These are phyloP conservation scores for Champsocephalus esox DNA, from an alignment of 2,797 vertebrate genomes.

Conservation along the genomic window DNA sequence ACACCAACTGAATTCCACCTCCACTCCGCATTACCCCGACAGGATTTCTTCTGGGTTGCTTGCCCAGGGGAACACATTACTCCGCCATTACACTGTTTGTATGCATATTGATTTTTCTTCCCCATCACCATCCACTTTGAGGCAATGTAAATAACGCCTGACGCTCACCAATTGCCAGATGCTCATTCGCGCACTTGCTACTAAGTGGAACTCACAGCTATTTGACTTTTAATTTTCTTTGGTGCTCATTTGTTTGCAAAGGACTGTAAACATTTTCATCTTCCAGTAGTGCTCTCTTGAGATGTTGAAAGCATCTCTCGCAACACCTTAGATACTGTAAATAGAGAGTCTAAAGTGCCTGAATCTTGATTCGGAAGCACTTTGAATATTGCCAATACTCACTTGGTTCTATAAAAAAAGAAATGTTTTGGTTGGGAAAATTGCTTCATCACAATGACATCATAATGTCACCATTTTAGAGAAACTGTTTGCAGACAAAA, in stretches of 20 bases:
- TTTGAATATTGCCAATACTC: constrained; percentile 47
- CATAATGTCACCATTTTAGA: too few relatives aligned
- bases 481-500: too few relatives aligned
- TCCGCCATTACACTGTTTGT: constrained; percentile 70
- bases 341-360: constrained; percentile 34
- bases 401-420: constrained; percentile 7
- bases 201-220: constrained; percentile 69
- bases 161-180: constrained; percentile 61
- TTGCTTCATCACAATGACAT: too few relatives aligned
- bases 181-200: constrained; percentile 52
- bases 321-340: constrained; percentile 56
- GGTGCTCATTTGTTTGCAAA: constrained; percentile 59
- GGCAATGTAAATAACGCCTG: constrained; percentile 74
- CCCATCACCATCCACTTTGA: constrained; percentile 66
- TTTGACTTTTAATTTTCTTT: constrained; percentile 74
- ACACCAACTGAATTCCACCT: constrained; percentile 33
- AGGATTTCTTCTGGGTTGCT: constrained; percentile 37
- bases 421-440: too few relatives aligned
- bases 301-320: constrained; percentile 44
- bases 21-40: constrained; percentile 45
- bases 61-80: constrained; percentile 65
- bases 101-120: constrained; percentile 71
- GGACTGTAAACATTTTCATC: constrained; percentile 58
- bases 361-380: constrained; percentile 47
- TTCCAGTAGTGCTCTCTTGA: constrained; percentile 41